Evolutionary conservation across 2,888 invertebrate species (phyloP), one percentile per base, ranked within the genome.

Genomic region (Argynnis bischoffii): DNA sequence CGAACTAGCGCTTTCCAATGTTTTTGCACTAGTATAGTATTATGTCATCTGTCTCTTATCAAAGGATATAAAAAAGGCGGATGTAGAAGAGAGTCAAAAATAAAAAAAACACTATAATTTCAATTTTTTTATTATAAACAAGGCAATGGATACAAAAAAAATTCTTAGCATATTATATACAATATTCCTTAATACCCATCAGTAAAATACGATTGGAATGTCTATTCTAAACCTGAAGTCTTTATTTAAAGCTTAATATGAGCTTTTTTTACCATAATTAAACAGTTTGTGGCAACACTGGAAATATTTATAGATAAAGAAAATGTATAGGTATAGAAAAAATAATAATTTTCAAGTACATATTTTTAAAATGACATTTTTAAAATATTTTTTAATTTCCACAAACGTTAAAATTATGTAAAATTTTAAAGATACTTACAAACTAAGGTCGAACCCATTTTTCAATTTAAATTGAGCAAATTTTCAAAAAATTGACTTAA

Each of bases 91-190:
- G 50, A 14, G 50, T n/a, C 53, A 54, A 53, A 53, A 66, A 67
- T 63, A 65, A 46, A 67, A 70, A 55, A 68, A 41, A 11, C 26
- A 54, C 61, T 18, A 15, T 59, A 55, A 69, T 47, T 71, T 72
- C 67, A 69, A 67, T 55, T 66, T 73, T 77, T 88, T 89, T 85
- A 84, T 87, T 88, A 83, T 80, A 87, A 86, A 88, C 83, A 86
- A 82, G 77, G 78, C 80, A 81, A 85, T 69, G 69, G 75, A 83
- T 85, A 88, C 84, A 90, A 89, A 89, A 88, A 81, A 79, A 76
- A 67, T 55, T 55, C 80, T 81, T 85, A 83, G 70, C 47, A 76
- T 72, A 69, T 70, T 81, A 83, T 65, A 75, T 89, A 67, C 64
- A 83, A 80, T 80, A 77, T 75, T 84, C 83, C 78, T 78, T 80